Conservation (phyloP, 2,797 vertebrate species). For the Helostoma temminkii region DNA sequence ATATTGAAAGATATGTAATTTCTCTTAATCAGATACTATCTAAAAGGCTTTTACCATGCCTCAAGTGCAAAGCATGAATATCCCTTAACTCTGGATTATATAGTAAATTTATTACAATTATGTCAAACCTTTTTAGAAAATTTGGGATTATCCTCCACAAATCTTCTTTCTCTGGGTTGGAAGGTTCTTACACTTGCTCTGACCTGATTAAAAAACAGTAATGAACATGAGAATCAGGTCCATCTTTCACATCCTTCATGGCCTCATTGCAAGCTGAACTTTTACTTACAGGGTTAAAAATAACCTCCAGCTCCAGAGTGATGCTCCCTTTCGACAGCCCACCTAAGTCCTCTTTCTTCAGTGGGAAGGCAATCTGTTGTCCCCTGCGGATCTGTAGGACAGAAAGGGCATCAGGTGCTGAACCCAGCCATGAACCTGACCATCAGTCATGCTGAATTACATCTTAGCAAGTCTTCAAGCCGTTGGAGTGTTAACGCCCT, state of each 20-base stretch:
- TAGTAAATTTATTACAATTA: not conserved
- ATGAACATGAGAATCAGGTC: slow-evolving; percentile 23
- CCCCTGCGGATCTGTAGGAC: slow-evolving; percentile 88
- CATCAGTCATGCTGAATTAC: slow-evolving; percentile 69
- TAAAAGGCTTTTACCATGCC: no score
- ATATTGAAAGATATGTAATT: no score
- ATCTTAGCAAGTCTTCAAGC: slow-evolving; percentile 56
- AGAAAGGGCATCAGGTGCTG: slow-evolving; percentile 69
- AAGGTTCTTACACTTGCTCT: slow-evolving; percentile 93
- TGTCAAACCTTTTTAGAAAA: slow-evolving; percentile 95
- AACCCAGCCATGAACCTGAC: slow-evolving; percentile 62
- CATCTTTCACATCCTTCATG: slow-evolving; percentile 26
- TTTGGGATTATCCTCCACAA: slow-evolving; percentile 91
- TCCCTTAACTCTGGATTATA: not conserved
- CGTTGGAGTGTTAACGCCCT: slow-evolving; percentile 50
- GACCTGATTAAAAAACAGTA: slow-evolving; percentile 78
- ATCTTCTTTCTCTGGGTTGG: slow-evolving; percentile 88
- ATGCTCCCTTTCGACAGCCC: slow-evolving; percentile 91
- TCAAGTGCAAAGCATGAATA: not conserved
- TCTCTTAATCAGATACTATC: no score
- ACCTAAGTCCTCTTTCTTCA: slow-evolving; percentile 95
- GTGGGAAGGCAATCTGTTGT: slow-evolving; percentile 84
- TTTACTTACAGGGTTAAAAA: slow-evolving; percentile 95
- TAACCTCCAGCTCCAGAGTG: slow-evolving; percentile 93
- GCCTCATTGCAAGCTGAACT: slow-evolving; percentile 43